Conservation (phyloP, 2,888 invertebrate species). For the Digitonthophagus gazella region DNA sequence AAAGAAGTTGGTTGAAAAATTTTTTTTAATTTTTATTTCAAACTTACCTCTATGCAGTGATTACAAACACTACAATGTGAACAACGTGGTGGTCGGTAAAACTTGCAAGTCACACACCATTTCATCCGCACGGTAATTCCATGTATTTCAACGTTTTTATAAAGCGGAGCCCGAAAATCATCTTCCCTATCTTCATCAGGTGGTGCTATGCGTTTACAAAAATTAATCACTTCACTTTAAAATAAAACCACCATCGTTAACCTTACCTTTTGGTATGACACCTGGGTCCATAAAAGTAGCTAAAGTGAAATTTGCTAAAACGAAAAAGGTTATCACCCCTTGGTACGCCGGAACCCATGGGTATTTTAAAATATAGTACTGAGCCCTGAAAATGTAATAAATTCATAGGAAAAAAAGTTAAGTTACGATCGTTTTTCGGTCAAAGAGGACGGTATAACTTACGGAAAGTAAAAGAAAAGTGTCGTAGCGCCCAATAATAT, state of each 20-base stretch:
- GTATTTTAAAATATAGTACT: conserved; percentile 77
- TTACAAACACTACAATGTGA: conserved; percentile 99
- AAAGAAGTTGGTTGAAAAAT: neutral
- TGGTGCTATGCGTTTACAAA: too few relatives aligned
- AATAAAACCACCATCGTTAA: neutral
- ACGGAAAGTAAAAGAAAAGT: conserved; percentile 97
- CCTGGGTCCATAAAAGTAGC: conserved; percentile 99
- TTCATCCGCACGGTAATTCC: conserved; percentile 99
- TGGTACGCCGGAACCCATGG: conserved; percentile 92
- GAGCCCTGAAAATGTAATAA: conserved; percentile 68
- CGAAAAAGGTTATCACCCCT: conserved; percentile 94
- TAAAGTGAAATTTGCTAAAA: conserved; percentile 96
- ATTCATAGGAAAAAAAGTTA: too few relatives aligned
- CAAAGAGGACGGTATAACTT: conserved; percentile 57
- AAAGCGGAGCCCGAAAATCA: conserved; percentile 93
- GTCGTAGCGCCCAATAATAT: conserved; percentile 90
- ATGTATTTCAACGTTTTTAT: conserved; percentile 97
- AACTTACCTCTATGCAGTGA: conserved; percentile 90
- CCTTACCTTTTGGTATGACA: conserved; percentile 91
- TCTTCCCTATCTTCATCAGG: conserved; percentile 97
- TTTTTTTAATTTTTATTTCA: too few relatives aligned
- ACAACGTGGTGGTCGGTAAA: conserved; percentile 98
- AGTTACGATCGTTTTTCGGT: too few relatives aligned
- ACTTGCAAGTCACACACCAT: conserved; percentile 99
- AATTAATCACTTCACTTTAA: conserved; percentile 33